Percentiles rank a stretch among this genome's conserved stretches.
These are phyloP conservation scores for Papilio helenus DNA, from an alignment of 1,140 invertebrate species.

Conservation along the genomic window DNA sequence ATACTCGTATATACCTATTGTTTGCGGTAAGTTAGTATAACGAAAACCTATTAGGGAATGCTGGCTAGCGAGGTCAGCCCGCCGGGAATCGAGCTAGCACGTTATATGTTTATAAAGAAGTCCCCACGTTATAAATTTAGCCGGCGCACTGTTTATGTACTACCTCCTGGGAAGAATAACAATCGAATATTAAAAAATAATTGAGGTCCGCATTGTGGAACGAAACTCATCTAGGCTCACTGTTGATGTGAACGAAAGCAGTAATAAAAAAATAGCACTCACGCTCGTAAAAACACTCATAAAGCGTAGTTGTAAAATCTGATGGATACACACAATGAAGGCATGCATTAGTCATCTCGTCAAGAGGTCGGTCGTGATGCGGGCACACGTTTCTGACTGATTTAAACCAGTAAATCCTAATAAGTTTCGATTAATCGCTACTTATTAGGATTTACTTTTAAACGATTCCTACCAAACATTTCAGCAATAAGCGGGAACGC, in stretches of 20 bases:
- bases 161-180: conserved; percentile 26
- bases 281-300: conserved; percentile 55
- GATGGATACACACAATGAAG: conserved; percentile 39
- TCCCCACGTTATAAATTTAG: conserved; percentile 35
- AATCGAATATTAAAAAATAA: conserved; percentile 26
- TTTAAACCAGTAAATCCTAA: too few species aligned
- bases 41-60: conserved; percentile 47
- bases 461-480: background rate
- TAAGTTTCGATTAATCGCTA: too few species aligned
- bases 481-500: background rate
- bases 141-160: conserved; percentile 31
- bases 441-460: background rate
- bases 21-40: conserved; percentile 44
- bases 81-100: conserved; percentile 44
- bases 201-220: conserved; percentile 10
- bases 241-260: conserved; percentile 39
- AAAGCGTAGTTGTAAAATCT: conserved; percentile 57
- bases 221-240: conserved; percentile 26
- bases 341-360: conserved; percentile 34
- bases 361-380: conserved; percentile 4
- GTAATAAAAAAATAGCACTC: conserved; percentile 51
- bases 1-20: background rate
- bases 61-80: conserved; percentile 34
- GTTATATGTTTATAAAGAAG: conserved; percentile 56
- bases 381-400: conserved; percentile 15